phyloP scores from a whole-genome alignment of 2,113 vertebrate species.

The Taurulus bubalis region DNA sequence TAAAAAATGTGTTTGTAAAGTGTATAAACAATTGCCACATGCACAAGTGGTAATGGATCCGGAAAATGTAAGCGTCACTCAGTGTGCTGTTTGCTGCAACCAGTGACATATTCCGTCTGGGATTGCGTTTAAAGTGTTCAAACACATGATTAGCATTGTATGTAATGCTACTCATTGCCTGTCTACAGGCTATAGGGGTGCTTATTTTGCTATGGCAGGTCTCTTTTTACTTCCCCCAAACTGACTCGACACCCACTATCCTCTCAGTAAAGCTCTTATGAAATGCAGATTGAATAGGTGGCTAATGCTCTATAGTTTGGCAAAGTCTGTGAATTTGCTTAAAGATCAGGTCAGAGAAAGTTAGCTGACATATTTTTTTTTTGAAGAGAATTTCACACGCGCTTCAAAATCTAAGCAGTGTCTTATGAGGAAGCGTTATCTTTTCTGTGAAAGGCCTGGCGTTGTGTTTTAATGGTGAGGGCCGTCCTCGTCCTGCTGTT shows the following conservation, averaged over 20 bases:
- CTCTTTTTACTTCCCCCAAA: too few relatives aligned
- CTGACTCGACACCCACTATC: background rate
- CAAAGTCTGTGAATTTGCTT: background rate
- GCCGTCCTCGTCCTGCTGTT: slow-evolving; percentile 4
- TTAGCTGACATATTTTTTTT: background rate
- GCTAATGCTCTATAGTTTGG: background rate
- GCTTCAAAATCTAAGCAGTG: background rate
- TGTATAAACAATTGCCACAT: background rate
- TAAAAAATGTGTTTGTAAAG: too few relatives aligned
- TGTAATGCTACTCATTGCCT: background rate
- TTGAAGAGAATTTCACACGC: slow-evolving; percentile 8
- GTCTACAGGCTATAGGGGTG: background rate
- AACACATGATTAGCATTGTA: background rate
- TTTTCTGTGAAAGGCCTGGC: slow-evolving; percentile 11
- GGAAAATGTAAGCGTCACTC: background rate
- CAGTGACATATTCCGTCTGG: background rate
- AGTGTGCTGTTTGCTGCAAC: background rate
- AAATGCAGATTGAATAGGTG: background rate
- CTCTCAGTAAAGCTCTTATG: background rate
- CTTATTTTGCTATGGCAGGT: background rate
- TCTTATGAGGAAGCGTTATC: slow-evolving; percentile 5
- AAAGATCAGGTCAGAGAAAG: background rate
- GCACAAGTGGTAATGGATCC: background rate
- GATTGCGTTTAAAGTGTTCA: background rate
- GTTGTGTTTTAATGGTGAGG: slow-evolving; percentile 13